These are phyloP conservation scores for Corythoichthys haematopterus DNA, from an alignment of 2,113 vertebrate genomes.

Conservation along the genomic window DNA sequence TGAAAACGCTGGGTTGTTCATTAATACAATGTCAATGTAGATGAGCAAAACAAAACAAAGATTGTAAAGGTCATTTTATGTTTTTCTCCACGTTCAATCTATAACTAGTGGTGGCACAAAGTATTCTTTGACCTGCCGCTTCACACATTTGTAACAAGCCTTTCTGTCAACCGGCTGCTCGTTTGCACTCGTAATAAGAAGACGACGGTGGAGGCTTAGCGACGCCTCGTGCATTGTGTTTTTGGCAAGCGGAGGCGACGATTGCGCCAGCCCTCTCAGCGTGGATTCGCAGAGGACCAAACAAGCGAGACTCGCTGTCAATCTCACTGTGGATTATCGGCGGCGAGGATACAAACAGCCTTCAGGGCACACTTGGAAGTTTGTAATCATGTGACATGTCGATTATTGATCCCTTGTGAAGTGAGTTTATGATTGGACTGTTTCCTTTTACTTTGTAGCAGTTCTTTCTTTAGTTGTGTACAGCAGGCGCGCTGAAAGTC, in stretches of 20 bases:
- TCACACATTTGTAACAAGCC: constrained; percentile 4
- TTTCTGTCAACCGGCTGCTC: constrained; percentile 5
- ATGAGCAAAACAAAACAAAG: not conserved
- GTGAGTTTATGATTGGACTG: not conserved
- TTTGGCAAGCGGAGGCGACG: constrained; percentile 15
- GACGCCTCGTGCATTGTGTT: constrained; percentile 21
- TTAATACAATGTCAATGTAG: not conserved
- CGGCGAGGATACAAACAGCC: constrained; percentile 11
- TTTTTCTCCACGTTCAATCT: not conserved
- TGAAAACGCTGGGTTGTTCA: not conserved
- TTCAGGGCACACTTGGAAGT: not conserved
- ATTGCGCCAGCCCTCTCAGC: constrained; percentile 23
- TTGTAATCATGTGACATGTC: constrained; percentile 20
- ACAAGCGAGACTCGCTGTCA: constrained; percentile 16
- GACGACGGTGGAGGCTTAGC: not conserved
- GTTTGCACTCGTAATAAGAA: constrained; percentile 7
- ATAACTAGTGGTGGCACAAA: not conserved
- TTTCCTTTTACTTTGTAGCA: not conserved
- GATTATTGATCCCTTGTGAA: constrained; percentile 15
- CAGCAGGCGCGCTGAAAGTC: too few relatives aligned
- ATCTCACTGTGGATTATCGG: constrained; percentile 9
- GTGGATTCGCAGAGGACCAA: constrained; percentile 6
- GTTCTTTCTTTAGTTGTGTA: not conserved
- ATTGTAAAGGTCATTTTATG: constrained; percentile 8
- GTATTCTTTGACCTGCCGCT: constrained; percentile 10